Percentiles rank a stretch among this genome's conserved stretches.
These are phyloP conservation scores for Mya arenaria DNA, from an alignment of 1,140 invertebrate genomes.

Conservation along the genomic window DNA sequence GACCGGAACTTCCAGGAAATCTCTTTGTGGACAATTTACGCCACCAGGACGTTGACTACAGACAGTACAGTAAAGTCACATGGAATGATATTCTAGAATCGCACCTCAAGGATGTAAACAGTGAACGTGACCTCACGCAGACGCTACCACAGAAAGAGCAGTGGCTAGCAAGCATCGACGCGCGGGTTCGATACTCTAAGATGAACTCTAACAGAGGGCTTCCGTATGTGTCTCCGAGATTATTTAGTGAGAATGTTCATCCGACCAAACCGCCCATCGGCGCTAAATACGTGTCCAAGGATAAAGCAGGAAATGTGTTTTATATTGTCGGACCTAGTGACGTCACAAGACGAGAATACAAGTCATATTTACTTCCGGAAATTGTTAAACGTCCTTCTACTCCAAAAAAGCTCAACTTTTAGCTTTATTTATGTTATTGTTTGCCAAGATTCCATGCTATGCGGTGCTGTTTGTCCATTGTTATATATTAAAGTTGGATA, in stretches of 20 bases:
- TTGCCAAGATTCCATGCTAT: too few species aligned
- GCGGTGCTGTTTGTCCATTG: too few species aligned
- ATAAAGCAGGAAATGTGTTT: constrained; percentile 38
- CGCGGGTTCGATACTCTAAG: constrained; percentile 40
- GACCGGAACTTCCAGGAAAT: constrained; percentile 34
- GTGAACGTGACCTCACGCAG: not conserved
- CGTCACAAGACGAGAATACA: constrained; percentile 33
- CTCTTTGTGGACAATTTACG: constrained; percentile 51
- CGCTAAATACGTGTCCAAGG: constrained; percentile 39
- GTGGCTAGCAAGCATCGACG: constrained; percentile 50
- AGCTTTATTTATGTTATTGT: not conserved
- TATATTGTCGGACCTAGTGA: constrained; percentile 49
- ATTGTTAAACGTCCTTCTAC: constrained; percentile 12
- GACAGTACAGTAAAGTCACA: constrained; percentile 26
- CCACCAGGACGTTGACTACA: constrained; percentile 22
- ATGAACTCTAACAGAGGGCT: constrained; percentile 26
- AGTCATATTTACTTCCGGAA: constrained; percentile 38
- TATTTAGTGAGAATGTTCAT: constrained; percentile 15
- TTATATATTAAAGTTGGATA: too few species aligned
- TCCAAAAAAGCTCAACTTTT: constrained; percentile 35
- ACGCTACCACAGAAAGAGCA: constrained; percentile 48
- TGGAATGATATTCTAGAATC: constrained; percentile 53
- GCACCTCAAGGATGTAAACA: constrained; percentile 28
- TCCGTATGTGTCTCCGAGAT: constrained; percentile 33
- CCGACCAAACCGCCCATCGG: constrained; percentile 30